Evolutionary conservation across 2,888 invertebrate species (phyloP).

Genomic region (Athetis lepigone): DNA sequence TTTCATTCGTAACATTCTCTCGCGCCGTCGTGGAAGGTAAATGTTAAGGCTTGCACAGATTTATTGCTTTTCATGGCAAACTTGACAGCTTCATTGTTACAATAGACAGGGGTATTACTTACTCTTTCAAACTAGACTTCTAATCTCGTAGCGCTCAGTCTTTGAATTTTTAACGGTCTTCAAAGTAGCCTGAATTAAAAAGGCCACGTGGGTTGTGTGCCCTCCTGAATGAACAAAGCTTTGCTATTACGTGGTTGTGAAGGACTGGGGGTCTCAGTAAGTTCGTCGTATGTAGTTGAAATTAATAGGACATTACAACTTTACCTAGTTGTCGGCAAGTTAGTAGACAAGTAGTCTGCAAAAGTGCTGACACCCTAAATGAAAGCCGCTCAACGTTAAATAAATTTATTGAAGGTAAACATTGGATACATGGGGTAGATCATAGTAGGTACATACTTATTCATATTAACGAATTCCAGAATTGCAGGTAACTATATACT

Average conservation of each 20-base stretch:
- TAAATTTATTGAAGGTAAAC: too few species aligned
- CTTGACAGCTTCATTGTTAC: constrained; percentile 70
- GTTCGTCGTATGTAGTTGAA: constrained; percentile 1
- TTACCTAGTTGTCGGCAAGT: constrained; percentile 11
- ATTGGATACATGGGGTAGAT: too few species aligned
- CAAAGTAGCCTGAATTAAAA: constrained; percentile 16
- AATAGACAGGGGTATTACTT: constrained; percentile 60
- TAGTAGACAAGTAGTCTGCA: not conserved
- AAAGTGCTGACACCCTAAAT: constrained; percentile 4
- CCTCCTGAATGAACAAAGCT: constrained; percentile 16
- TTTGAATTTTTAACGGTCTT: constrained; percentile 54
- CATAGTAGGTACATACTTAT: too few species aligned
- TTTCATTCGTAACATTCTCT: constrained; percentile 77
- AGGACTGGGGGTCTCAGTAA: not conserved
- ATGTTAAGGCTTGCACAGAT: constrained; percentile 71
- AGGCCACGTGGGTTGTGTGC: constrained; percentile 1
- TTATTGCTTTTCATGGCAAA: constrained; percentile 71
- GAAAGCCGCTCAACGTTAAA: too few species aligned
- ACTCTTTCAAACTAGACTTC: constrained; percentile 54
- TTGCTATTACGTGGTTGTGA: constrained; percentile 22
- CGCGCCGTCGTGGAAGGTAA: constrained; percentile 67
- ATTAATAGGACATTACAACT: constrained; percentile 18
- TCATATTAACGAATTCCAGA: not conserved
- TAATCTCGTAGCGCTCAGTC: constrained; percentile 45
- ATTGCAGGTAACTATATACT: not conserved